Base-by-base conservation (phyloP, 2,113 vertebrate species). In the Eurypyga helias region DNA sequence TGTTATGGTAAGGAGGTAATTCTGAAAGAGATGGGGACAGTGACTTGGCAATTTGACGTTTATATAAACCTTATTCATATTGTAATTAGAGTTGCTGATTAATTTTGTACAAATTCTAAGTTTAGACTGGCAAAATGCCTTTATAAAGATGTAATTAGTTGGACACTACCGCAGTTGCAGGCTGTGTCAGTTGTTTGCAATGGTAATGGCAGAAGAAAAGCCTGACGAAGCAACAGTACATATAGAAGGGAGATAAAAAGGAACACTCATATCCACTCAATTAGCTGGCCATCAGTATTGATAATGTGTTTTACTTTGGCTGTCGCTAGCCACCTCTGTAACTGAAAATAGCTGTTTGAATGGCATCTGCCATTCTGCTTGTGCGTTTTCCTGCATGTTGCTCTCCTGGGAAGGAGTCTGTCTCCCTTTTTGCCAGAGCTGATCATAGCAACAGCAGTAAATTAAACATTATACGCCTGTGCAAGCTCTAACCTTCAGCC, bases 381-480 rank as follows among this genome's bases (percentile, higher is more conserved):
- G 58, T 38, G 31, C 1, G 0, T 61, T 69, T 73, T 38, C 19
- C 24, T 33, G 23, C 11, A 3, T 1, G 0, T 52, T 67, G 66
- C 25, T 76, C 7, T 72, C 46, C n/a, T 62, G 43, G 87, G 75
- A 48, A 46, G 48, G 41, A 60, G 43, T 55, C 73, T 66, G 31
- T 65, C 34, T 60, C 11, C 46, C 51, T 10, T 43, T 75, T 34
- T 2, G 11, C 55, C 65, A 48, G 58, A 79, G 75, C 13, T 62
- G 52, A 72, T 85, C 4, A 0, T 88, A 67, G 64, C 80, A 94
- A 81, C 79, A 64, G 31, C 64, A 72, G 66, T 52, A 69, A 76
- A 88, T 84, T 79, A 79, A 93, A 72, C n/a, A 49, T 48, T 67
- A 0, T 29, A 36, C 73, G 21, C 4, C 34, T 28, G 4, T 76